Conservation (phyloP, 92 coral and sea anemone genomes). For the Micromussa lordhowensis region DNA sequence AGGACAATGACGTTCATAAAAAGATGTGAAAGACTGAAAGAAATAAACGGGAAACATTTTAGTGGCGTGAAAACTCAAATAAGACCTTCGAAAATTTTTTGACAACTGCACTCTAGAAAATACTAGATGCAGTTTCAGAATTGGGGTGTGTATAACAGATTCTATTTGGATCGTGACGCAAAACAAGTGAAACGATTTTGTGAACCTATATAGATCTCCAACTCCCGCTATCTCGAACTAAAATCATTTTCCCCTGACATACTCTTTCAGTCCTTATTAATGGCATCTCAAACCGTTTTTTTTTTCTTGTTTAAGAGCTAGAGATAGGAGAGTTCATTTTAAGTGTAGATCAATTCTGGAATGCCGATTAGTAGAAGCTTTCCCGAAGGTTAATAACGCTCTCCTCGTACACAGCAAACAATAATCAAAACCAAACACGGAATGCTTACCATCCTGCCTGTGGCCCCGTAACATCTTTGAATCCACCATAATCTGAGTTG, state of each 20-base stretch:
- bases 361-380: background rate
- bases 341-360: background rate
- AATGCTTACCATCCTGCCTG: slow-evolving; percentile 83
- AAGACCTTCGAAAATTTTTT: background rate
- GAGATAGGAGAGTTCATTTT: too few relatives aligned
- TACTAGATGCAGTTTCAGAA: background rate
- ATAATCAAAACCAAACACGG: background rate
- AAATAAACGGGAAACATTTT: background rate
- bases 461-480: slow-evolving; percentile 98
- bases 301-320: too few relatives aligned
- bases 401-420: too few relatives aligned
- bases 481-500: slow-evolving; percentile 98
- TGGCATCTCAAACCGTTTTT: too few relatives aligned
- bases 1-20: background rate
- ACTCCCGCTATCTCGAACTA: too few relatives aligned
- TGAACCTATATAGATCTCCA: background rate
- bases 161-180: background rate
- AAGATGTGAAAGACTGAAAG: slow-evolving; percentile 46
- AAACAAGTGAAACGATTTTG: background rate
- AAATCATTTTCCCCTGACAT: too few relatives aligned
- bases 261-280: too few relatives aligned
- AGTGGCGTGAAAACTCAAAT: background rate
- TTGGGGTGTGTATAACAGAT: background rate
- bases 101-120: background rate
- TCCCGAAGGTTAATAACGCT: too few relatives aligned